Evolutionary conservation across 1,140 invertebrate genomes (phyloP).

Genomic region (Orchesella cincta): DNA sequence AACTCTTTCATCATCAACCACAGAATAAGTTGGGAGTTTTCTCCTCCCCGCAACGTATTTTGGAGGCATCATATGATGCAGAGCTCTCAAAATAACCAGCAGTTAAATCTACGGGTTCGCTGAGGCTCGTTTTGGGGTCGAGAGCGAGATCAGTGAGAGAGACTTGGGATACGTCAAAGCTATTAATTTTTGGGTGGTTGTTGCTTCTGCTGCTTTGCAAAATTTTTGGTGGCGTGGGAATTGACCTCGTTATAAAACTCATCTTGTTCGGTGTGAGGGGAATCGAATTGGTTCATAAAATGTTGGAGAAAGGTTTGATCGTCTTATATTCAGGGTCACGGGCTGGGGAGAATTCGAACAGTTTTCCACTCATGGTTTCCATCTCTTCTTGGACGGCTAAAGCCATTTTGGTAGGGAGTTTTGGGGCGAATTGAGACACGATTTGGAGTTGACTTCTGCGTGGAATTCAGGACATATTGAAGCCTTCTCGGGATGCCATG

Average conservation of each 20-base stretch:
- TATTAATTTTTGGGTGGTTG: background rate
- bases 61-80: conserved; percentile 15
- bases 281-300: conserved; percentile 34
- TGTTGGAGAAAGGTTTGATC: conserved; percentile 25
- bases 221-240: background rate
- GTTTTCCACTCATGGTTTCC: conserved; percentile 41
- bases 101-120: too few species aligned
- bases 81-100: background rate
- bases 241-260: conserved; percentile 27
- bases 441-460: conserved; percentile 48
- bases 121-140: conserved; percentile 1
- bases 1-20: background rate
- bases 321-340: conserved; percentile 43
- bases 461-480: conserved; percentile 50
- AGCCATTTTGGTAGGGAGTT: conserved; percentile 43
- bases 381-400: conserved; percentile 34
- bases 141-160: conserved; percentile 6
- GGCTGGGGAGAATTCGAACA: conserved; percentile 45
- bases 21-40: background rate
- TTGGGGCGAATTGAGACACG: conserved; percentile 37
- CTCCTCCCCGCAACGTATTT: background rate
- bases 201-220: too few species aligned
- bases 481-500: conserved; percentile 46
- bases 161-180: conserved; percentile 6
- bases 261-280: background rate